phyloP scores from a whole-genome alignment of 1,140 invertebrate species.

The Danaus melanippus region DNA sequence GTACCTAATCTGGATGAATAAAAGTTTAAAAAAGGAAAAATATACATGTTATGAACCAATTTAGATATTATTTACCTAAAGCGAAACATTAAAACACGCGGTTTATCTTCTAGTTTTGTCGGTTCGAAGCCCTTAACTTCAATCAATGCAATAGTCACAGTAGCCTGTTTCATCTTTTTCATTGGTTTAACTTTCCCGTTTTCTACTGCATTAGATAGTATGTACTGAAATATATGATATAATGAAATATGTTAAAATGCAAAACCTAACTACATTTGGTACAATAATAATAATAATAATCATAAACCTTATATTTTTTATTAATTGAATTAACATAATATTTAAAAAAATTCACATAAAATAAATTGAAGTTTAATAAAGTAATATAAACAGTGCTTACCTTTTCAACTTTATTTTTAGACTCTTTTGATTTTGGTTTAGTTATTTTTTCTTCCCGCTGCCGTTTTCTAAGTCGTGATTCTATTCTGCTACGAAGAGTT shows the following conservation, averaged over 20 bases:
- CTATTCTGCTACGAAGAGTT: conserved; percentile 41
- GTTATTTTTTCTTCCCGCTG: conserved; percentile 30
- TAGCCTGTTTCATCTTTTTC: conserved; percentile 45
- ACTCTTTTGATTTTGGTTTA: conserved; percentile 28
- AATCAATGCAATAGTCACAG: conserved; percentile 52
- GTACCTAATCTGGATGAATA: conserved; percentile 42
- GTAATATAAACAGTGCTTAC: conserved; percentile 20
- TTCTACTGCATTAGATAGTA: conserved; percentile 51
- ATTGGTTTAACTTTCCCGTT: conserved; percentile 23
- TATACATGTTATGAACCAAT: no score
- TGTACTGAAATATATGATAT: conserved; percentile 35
- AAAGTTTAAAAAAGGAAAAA: background rate
- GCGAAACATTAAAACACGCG: conserved; percentile 37
- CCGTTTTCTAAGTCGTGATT: conserved; percentile 34
- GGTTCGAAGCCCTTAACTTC: conserved; percentile 46
- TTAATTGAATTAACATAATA: no score
- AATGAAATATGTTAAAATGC: conserved; percentile 3
- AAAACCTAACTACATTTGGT: background rate
- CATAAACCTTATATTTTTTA: no score
- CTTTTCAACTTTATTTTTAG: conserved; percentile 44
- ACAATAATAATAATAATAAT: background rate
- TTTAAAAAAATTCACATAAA: no score
- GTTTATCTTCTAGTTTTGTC: conserved; percentile 33
- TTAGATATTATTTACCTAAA: conserved; percentile 34
- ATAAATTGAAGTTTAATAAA: background rate